A percentile compares a stretch with the other conserved stretches of the same genome.
These are phyloP conservation scores for Limnodromus scolopaceus DNA, from an alignment of 2,797 vertebrate species.

Conservation along the genomic window DNA sequence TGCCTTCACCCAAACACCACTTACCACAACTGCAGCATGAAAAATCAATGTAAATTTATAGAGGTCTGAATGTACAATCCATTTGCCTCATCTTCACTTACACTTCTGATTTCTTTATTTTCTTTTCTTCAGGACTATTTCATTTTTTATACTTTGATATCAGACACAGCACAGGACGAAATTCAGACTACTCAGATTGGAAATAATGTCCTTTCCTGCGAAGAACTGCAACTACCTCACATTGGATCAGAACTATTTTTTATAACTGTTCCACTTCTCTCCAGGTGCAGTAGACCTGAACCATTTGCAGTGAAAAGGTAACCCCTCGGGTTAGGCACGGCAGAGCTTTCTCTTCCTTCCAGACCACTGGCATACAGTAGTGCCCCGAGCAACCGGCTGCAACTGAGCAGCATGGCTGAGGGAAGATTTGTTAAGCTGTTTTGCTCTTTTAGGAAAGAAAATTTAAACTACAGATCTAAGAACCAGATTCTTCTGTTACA, in stretches of 20 bases:
- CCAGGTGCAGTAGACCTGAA: not conserved
- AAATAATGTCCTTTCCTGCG: not conserved
- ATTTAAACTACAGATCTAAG: not conserved
- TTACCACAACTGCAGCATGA: constrained; percentile 24
- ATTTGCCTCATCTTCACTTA: constrained; percentile 5
- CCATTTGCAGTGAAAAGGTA: not conserved
- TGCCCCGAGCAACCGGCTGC: not conserved
- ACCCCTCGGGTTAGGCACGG: not conserved
- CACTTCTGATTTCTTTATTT: not conserved
- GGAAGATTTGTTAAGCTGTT: not conserved
- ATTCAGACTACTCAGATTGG: not conserved
- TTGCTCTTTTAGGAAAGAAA: not conserved
- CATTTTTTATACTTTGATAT: not conserved
- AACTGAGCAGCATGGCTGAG: not conserved
- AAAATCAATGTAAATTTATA: constrained; percentile 10
- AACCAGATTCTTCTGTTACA: not conserved
- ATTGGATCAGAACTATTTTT: not conserved
- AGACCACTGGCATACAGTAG: not conserved
- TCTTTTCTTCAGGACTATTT: not conserved
- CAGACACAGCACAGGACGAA: not conserved
- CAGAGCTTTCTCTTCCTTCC: not conserved
- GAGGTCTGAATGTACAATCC: not conserved
- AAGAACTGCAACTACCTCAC: not conserved
- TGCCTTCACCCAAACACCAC: not conserved
- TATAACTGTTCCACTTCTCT: not conserved